Evolutionary conservation across 2,113 vertebrate species (phyloP), one percentile per base, ranked within the genome.

Genomic region (Scalopus aquaticus): DNA sequence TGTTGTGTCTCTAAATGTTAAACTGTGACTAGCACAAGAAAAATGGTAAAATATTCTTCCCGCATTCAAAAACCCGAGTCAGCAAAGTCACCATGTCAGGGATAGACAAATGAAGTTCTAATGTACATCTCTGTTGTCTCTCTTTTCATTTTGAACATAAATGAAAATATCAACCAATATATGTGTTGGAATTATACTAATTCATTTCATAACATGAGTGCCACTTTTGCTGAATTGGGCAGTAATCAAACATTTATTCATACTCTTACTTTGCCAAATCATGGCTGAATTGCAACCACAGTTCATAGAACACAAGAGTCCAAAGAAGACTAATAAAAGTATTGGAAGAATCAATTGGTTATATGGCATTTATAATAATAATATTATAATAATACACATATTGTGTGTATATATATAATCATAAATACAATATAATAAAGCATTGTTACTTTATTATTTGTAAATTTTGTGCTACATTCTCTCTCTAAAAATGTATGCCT

Each of bases 231-330:
- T 73, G 88, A 95, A 26, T 65, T 16, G 24, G 51, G 46, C 51
- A 69, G 83, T 56, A 72, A 62, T 60, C 87, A 58, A 79, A 70
- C 42, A 77, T 73, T 73, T 92, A 85, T 91, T 88, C 60, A 64
- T 42, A 93, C 39, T 79, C n/a, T 79, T 83, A 84, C 78, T 54
- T 88, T 54, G 56, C 88, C 26, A 76, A 62, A 73, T 88, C 51
- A 26, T 17, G 19, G n/a, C 49, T 84, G 42, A 93, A 72, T 54
- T 58, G 60, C 88, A 94, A 49, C 22, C 30, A 44, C 13, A 80
- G 32, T 65, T 72, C 72, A 76, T 9, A 2, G 13, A 67, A 70
- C 69, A 46, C 56, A 65, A 80, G 73, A 91, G 44, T 84, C 91
- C 84, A 83, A 35, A 17, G 39, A 87, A 90, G 60, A 37, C 44